Percentiles rank a stretch among this genome's conserved stretches.
Evolutionary conservation across 2,113 vertebrate genomes (phyloP).

Genomic region (Psilopogon haemacephalus): DNA sequence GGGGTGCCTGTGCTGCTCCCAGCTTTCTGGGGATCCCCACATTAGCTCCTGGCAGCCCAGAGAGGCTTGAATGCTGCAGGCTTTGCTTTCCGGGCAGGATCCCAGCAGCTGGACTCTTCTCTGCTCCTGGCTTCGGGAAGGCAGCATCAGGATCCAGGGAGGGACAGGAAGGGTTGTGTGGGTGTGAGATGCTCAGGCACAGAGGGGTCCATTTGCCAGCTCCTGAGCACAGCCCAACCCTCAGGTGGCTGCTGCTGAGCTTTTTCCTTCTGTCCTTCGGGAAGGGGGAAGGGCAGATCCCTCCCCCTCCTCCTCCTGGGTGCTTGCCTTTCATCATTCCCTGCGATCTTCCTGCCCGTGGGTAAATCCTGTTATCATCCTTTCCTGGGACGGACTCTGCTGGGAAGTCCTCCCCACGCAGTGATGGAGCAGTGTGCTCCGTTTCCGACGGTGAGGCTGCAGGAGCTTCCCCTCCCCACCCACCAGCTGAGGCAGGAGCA

Average conservation of each 20-base stretch:
- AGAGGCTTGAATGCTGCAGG: constrained; percentile 25
- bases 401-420: constrained; percentile 72
- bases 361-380: constrained; percentile 74
- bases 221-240: neutral
- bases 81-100: constrained; percentile 55
- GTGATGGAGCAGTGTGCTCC: constrained; percentile 59
- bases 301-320: neutral
- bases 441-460: constrained; percentile 48
- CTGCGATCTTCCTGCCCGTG: constrained; percentile 65
- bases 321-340: constrained; percentile 50
- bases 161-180: neutral
- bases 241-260: neutral
- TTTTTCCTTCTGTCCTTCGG: constrained; percentile 11
- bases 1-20: neutral
- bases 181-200: constrained; percentile 2
- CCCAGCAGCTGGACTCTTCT: constrained; percentile 40
- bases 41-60: constrained; percentile 46
- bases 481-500: constrained; percentile 42
- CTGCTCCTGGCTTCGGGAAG: constrained; percentile 35
- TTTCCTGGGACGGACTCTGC: constrained; percentile 70
- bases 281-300: neutral
- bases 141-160: neutral
- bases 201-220: neutral
- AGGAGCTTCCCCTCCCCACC: constrained; percentile 7
- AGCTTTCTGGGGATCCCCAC: neutral